phyloP scores from a whole-genome alignment of 1,140 invertebrate species.

The Anoplophora glabripennis region DNA sequence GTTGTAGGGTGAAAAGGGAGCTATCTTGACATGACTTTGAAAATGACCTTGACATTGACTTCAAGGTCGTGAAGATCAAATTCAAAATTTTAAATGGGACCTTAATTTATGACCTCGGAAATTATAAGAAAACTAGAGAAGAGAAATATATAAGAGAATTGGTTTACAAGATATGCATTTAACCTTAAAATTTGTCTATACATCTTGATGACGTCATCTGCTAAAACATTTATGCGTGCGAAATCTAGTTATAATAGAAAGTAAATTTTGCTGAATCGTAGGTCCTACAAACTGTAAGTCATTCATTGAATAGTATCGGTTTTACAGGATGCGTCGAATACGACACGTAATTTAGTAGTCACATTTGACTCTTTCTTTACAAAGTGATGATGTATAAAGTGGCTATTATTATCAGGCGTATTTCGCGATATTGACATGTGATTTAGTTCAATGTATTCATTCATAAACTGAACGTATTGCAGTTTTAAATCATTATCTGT shows the following conservation, averaged over 20 bases:
- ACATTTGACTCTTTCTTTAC: conserved; percentile 26
- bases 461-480: conserved; percentile 34
- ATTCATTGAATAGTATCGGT: conserved; percentile 41
- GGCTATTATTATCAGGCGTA: not conserved
- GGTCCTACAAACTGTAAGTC: conserved; percentile 43
- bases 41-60: too few relatives aligned
- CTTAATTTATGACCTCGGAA: too few relatives aligned
- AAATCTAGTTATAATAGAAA: conserved; percentile 38
- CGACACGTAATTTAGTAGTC: conserved; percentile 32
- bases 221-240: conserved; percentile 38
- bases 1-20: too few relatives aligned
- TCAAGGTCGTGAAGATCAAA: too few relatives aligned
- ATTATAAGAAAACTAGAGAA: too few relatives aligned
- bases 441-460: conserved; percentile 36
- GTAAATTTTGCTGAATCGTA: conserved; percentile 45
- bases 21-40: too few relatives aligned
- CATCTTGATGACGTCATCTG: too few relatives aligned
- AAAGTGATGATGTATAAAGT: conserved; percentile 41
- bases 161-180: too few relatives aligned
- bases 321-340: conserved; percentile 37
- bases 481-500: not conserved
- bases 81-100: too few relatives aligned
- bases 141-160: too few relatives aligned
- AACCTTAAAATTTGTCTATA: too few relatives aligned
- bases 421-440: conserved; percentile 33